Conservation (phyloP, 2,113 vertebrate genomes). For the Struthidea cinerea region DNA sequence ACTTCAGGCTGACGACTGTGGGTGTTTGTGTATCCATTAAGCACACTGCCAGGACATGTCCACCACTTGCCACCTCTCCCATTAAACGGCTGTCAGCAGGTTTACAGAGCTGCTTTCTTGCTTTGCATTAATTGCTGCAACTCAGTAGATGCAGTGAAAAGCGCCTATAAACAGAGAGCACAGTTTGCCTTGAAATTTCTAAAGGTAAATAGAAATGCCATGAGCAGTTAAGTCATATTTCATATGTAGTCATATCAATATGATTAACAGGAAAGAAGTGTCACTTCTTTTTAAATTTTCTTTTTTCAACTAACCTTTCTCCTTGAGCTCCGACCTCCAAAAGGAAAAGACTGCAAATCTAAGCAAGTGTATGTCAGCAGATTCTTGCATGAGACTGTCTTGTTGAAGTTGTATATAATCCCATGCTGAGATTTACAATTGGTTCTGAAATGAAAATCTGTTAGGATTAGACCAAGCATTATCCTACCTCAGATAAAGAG, state of each 20-base stretch:
- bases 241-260: not conserved
- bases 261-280: constrained; percentile 17
- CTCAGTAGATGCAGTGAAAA: not conserved
- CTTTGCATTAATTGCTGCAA: constrained; percentile 63
- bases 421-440: constrained; percentile 67
- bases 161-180: not conserved
- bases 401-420: constrained; percentile 56
- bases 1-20: constrained; percentile 63
- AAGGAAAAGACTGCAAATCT: constrained; percentile 26
- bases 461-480: constrained; percentile 61
- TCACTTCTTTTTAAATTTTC: constrained; percentile 36
- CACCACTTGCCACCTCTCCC: constrained; percentile 60
- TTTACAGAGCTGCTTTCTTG: constrained; percentile 51
- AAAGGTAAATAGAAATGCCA: constrained; percentile 47
- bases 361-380: constrained; percentile 9
- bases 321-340: not conserved
- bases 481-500: constrained; percentile 32
- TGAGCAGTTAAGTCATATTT: constrained; percentile 34
- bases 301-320: constrained; percentile 37
- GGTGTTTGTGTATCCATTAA: constrained; percentile 73
- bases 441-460: constrained; percentile 69
- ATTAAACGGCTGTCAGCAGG: constrained; percentile 68
- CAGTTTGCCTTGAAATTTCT: not conserved
- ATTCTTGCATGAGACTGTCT: constrained; percentile 10
- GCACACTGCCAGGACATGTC: constrained; percentile 63